Evolutionary conservation across 2,888 invertebrate species (phyloP), one percentile per base, ranked within the genome.

Genomic region (Portevinia maculata): DNA sequence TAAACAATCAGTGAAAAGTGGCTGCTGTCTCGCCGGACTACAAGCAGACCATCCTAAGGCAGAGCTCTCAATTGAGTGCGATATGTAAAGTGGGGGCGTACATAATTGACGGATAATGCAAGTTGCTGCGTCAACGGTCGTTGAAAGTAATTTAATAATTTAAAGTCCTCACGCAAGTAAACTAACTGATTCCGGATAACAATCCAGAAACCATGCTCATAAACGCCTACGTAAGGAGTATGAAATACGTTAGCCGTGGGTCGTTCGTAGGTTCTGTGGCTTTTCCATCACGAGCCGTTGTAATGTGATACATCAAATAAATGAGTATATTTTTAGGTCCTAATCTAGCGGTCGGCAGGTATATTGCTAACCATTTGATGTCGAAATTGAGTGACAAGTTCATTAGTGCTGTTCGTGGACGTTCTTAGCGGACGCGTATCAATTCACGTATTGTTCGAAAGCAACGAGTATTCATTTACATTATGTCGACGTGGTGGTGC

Each of bases 91-190:
- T 59, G 70, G 64, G 57, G 76, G 75, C 59, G 59, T 46, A 46
- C 64, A 24, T 24, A 76, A 81, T 81, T 70, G 59, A 59, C 46
- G 48, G 37, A 59, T 57, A 57, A 52, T 62, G 15, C 19, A 55
- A 41, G 44, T 37, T 44, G 46, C 44, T 62, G 55, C 15, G 46
- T 4, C 39, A 32, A 57, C 21, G 24, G 55, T 24, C 37, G 79
- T 64, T 37, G 30, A 57, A 44, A 75, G 75, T 48, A 81, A 81
- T 81, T 81, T 75, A 75, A 57, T 64, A 75, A 74, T 75, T 81
- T 81, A 75, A 75, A 75, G 57, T 60, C 67, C 79, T 79, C 74
- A 79, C 74, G 74, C 79, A 79, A 81, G 62, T 69, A 21, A 69
- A 81, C 59, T 62, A 75, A 70, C 57, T 52, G 52, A 75, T 59